Percentiles rank a stretch among this genome's conserved stretches.
These are phyloP conservation scores for Cephus spinipes DNA, from an alignment of 2,888 invertebrate genomes.

Conservation along the genomic window DNA sequence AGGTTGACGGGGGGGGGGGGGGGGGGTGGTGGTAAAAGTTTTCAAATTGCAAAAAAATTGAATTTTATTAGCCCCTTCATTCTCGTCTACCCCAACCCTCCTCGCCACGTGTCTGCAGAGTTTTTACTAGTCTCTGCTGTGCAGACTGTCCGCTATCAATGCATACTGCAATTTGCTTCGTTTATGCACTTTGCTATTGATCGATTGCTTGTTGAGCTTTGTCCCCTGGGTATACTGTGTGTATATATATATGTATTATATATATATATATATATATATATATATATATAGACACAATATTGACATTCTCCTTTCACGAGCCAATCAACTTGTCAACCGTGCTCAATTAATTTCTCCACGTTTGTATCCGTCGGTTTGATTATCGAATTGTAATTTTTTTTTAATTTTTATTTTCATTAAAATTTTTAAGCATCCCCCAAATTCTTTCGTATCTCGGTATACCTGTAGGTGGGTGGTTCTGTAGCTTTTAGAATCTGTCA, in stretches of 20 bases:
- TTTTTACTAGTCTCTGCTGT: constrained; percentile 28
- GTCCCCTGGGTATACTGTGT: neutral
- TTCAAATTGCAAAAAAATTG: neutral
- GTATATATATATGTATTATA: constrained; percentile 6
- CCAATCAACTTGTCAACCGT: neutral
- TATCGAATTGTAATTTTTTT: neutral
- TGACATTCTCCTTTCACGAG: constrained; percentile 12
- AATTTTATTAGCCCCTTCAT: neutral
- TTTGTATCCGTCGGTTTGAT: neutral
- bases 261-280: neutral
- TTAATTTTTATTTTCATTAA: neutral
- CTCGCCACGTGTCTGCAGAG: constrained; percentile 6
- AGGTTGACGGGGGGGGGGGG: neutral
- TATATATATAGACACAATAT: neutral
- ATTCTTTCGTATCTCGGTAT: neutral
- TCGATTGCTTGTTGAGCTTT: neutral
- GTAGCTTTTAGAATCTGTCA: no score
- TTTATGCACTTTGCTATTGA: neutral
- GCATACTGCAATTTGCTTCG: neutral
- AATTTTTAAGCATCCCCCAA: neutral
- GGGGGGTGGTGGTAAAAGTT: neutral
- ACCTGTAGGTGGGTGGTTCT: neutral
- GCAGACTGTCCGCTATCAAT: neutral
- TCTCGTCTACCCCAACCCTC: neutral
- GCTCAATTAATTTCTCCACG: neutral